Conservation (phyloP, 1,140 invertebrate genomes). For the Leguminivora glycinivorella region DNA sequence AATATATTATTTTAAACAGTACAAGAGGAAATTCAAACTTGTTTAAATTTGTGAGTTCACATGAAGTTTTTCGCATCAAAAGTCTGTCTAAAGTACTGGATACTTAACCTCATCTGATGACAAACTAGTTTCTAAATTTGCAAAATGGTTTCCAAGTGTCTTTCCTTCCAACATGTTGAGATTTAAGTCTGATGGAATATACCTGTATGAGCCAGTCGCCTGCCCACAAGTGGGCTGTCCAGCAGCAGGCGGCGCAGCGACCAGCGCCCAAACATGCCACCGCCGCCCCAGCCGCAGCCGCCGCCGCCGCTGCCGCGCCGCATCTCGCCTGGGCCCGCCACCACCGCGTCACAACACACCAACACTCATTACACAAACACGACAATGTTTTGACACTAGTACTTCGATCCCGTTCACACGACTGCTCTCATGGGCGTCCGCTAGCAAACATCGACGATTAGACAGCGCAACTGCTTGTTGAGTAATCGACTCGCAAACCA, state of each 20-base stretch:
- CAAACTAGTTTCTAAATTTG: too few relatives aligned
- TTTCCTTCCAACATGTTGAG: background rate
- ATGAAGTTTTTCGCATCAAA: too few relatives aligned
- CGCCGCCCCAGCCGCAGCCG: constrained; percentile 66
- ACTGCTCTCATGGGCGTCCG: constrained; percentile 50
- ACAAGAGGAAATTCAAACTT: too few relatives aligned
- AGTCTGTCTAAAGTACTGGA: background rate
- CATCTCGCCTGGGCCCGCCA: constrained; percentile 64
- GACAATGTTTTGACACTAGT: constrained; percentile 37
- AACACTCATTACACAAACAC: constrained; percentile 60
- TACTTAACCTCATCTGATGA: background rate
- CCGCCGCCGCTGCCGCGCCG: constrained; percentile 58
- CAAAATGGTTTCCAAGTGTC: background rate
- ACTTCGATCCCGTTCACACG: constrained; percentile 39
- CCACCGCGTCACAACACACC: constrained; percentile 60
- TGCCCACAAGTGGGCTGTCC: constrained; percentile 68
- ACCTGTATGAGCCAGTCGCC: constrained; percentile 73
- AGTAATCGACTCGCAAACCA: constrained; percentile 65
- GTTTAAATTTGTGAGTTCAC: too few relatives aligned
- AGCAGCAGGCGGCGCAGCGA: constrained; percentile 64
- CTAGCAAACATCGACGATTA: constrained; percentile 50
- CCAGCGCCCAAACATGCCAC: constrained; percentile 69
- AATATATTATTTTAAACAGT: too few relatives aligned
- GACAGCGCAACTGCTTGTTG: constrained; percentile 58
- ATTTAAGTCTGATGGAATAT: constrained; percentile 29